phyloP scores from a whole-genome alignment of 2,888 invertebrate genomes.

The Sphinx pinastri region DNA sequence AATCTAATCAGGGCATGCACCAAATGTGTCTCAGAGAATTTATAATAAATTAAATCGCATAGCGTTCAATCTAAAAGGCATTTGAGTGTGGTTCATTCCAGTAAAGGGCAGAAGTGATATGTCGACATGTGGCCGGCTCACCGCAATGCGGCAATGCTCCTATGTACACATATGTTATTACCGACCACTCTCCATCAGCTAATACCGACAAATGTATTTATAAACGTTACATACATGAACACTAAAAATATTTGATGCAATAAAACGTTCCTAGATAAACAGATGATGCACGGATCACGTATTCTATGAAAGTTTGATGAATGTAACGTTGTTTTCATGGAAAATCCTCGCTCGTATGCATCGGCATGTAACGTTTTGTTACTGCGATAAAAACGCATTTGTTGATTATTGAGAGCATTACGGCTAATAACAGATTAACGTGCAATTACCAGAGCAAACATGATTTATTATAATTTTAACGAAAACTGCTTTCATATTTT shows the following conservation, averaged over 20 bases:
- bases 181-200: conserved; percentile 65
- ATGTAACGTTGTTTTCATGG: conserved; percentile 25
- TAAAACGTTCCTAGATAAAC: conserved; percentile 35
- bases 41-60: conserved; percentile 35
- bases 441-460: not conserved
- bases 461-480: not conserved
- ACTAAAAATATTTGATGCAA: conserved; percentile 37
- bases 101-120: conserved; percentile 78
- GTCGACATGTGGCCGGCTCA: conserved; percentile 75
- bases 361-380: conserved; percentile 13
- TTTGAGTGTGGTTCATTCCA: conserved; percentile 53
- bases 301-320: conserved; percentile 29
- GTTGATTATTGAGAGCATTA: not conserved
- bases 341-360: conserved; percentile 16
- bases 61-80: conserved; percentile 53
- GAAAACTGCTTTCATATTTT: not conserved
- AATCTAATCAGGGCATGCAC: conserved; percentile 20
- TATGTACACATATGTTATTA: conserved; percentile 73
- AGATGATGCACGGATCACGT: conserved; percentile 35
- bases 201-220: conserved; percentile 62
- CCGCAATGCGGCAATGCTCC: conserved; percentile 81
- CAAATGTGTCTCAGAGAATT: conserved; percentile 33
- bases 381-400: conserved; percentile 22
- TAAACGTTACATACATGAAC: conserved; percentile 44
- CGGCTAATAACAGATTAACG: not conserved